Base-by-base conservation (phyloP, 2,113 vertebrate genomes). In the Ailurus styani region DNA sequence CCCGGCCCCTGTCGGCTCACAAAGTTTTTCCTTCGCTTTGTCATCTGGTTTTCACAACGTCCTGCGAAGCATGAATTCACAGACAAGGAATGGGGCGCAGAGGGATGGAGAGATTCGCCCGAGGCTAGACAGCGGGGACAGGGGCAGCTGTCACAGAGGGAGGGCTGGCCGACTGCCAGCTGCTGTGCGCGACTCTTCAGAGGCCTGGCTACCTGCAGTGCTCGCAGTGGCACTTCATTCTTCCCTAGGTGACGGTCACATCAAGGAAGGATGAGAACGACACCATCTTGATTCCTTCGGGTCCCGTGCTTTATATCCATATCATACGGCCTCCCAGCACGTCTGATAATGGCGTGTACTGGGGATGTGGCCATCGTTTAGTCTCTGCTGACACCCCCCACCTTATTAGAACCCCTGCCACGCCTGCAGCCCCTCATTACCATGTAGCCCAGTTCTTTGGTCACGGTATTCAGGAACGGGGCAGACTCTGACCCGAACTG, bases 401-500 rank as follows among this genome's bases (percentile, higher is more conserved):
- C 72, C 42, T 66, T n/a, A 70, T 37, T 6, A 70, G 23, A 83
- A 60, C 37, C 75, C 73, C 21, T 31, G 37, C 31, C 55, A 82
- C 0, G 37, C 31, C 25, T 79, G 70, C 29, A 31, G 70, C 18
- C 29, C 62, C 34, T 34, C 3, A 5, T 13, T 2, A 64, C 2
- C 18, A 78, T 25, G 54, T 98, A 97, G 98, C 96, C 97, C 96
- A 93, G 97, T 97, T 98, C 97, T 97, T 66, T 17, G 21, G 50
- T 13, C 79, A 25, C 3, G 6, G 45, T 14, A 70, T 66, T 83
- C 52, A 78, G 52, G 52, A 66, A 47, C 1, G 18, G 47, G 72
- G 29, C 4, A 42, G 83, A 45, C 62, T 82, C 42, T 55, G 42
- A 60, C 25, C 7, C 25, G 60, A 31, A 31, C 14, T 50, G 18